Conservation (phyloP, 2,888 invertebrate species). For the Latrodectus hesperus region DNA sequence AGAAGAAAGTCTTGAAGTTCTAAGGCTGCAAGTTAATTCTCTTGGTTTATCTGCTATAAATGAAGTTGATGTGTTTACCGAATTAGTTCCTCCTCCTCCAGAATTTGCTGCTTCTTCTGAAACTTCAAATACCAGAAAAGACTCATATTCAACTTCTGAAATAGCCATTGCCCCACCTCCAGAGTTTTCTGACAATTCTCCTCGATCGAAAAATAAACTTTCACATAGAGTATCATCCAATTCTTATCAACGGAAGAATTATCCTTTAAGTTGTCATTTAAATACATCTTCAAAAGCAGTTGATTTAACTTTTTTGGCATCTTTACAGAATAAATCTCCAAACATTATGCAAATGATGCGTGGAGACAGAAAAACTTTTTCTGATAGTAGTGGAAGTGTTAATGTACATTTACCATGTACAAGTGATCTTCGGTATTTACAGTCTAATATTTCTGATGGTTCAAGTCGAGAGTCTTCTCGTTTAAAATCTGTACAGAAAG, state of each 20-base stretch:
- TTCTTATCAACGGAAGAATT: constrained; percentile 49
- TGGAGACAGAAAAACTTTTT: constrained; percentile 47
- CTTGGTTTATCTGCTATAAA: constrained; percentile 70
- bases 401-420: constrained; percentile 63
- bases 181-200: constrained; percentile 61
- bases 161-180: constrained; percentile 69
- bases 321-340: constrained; percentile 52
- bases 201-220: constrained; percentile 38
- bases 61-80: constrained; percentile 71
- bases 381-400: constrained; percentile 53
- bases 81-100: constrained; percentile 73
- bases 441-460: constrained; percentile 45
- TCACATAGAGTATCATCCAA: constrained; percentile 42
- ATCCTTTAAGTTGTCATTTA: constrained; percentile 44
- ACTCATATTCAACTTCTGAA: constrained; percentile 45
- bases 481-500: constrained; percentile 65
- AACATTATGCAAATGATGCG: constrained; percentile 52
- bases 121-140: constrained; percentile 27
- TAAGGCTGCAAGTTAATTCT: constrained; percentile 70
- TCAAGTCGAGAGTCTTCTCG: constrained; percentile 38
- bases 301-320: constrained; percentile 56
- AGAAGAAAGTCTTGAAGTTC: constrained; percentile 63
- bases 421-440: constrained; percentile 63
- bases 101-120: constrained; percentile 71
- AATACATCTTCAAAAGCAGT: constrained; percentile 50